Percentiles rank a stretch among this genome's conserved stretches.
These are phyloP conservation scores for Lepidonotus clava DNA, from an alignment of 2,888 invertebrate genomes.

Conservation along the genomic window DNA sequence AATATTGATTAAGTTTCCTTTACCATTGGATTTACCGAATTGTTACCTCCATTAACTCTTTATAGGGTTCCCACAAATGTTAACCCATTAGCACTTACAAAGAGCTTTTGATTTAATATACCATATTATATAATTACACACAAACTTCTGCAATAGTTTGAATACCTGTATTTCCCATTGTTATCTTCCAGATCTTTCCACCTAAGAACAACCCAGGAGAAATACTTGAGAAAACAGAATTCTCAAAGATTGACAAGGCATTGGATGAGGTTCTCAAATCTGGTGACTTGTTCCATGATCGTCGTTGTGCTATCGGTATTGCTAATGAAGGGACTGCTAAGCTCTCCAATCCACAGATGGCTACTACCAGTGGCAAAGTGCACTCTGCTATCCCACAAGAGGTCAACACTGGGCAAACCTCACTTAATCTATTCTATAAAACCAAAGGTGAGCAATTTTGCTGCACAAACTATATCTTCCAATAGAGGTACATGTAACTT, in stretches of 20 bases:
- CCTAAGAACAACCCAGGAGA: constrained; percentile 24
- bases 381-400: neutral
- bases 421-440: constrained; percentile 25
- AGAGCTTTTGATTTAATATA: too few species aligned
- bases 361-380: neutral
- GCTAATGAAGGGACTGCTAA: neutral
- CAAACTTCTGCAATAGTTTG: too few species aligned
- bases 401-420: neutral
- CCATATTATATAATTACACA: too few species aligned
- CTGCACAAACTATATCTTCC: too few species aligned
- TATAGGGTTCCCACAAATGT: too few species aligned
- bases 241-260: neutral
- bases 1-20: too few species aligned
- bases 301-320: constrained; percentile 36
- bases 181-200: constrained; percentile 41
- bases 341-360: constrained; percentile 3
- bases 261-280: constrained; percentile 45
- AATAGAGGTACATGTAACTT: too few species aligned
- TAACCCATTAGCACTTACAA: too few species aligned
- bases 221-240: constrained; percentile 1
- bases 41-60: too few species aligned
- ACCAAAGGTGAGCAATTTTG: neutral
- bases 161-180: too few species aligned
- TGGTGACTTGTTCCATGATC: neutral
- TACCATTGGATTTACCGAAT: too few species aligned